Evolutionary conservation across 2,888 invertebrate genomes (phyloP), one percentile per base, ranked within the genome.

Genomic region (Imbricaverruca yamaguchii): DNA sequence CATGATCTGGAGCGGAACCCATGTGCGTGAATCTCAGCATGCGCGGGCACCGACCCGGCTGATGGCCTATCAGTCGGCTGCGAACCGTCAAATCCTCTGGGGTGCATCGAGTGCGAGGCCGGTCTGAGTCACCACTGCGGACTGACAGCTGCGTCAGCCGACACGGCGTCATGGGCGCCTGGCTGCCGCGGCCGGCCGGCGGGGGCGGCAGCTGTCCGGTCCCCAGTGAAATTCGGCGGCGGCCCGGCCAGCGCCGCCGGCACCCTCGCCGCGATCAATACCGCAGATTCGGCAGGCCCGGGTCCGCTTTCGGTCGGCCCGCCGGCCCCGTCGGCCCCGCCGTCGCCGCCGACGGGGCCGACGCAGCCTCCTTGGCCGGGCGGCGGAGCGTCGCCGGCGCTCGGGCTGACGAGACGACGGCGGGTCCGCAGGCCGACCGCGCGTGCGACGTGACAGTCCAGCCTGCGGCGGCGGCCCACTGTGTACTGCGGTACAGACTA

Each of bases 231-330:
- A 39, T 74, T 74, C 74, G 74, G 74, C 74, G 25, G 74, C 53
- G 74, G 74, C 53, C 74, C 74, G 18, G 15, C 25, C 23, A 39
- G 53, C 53, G 53, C 53, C 74, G 53, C 12, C 12, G 53, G 74
- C 74, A 18, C 53, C 25, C 74, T 21, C 65, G 18, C 23, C 39
- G 18, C 74, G 74, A 74, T 74, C 74, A 74, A 74, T 74, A 74
- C 74, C 18, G 53, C 74, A 74, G 74, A 74, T 74, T 74, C 53
- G 74, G 74, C 13, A 53, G 74, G 74, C 74, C 74, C 74, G 74
- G 74, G 74, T 53, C 74, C 21, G 59, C 59, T 59, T 59, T 59
- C 39, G 39, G 39, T 39, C 39, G 39, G 25, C 18, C 65, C 65
- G 65, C 39, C 39, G 65, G 23, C 65, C 65, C n/a, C 61, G 61